Evolutionary conservation across 2,888 invertebrate species (phyloP), one percentile per base, ranked within the genome.

Genomic region (Exocentrus adspersus): DNA sequence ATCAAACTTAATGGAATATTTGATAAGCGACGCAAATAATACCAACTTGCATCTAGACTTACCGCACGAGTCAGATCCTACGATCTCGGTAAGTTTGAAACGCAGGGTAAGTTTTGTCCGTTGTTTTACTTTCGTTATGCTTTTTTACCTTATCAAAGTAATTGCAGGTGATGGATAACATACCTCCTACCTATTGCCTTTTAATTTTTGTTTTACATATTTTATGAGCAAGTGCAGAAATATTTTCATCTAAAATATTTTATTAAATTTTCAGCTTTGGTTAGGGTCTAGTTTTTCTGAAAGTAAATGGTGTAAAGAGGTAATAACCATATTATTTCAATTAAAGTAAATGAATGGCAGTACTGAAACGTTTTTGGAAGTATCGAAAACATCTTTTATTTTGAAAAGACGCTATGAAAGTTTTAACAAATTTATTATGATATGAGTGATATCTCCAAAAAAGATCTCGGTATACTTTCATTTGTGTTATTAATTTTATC

Each of bases 1-100:
- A 19, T 89, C 90, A 0, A 85, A 86, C 7, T 90, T 91, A 76
- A 91, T 94, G 89, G 92, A 93, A 79, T 89, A 85, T 24, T 81
- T 94, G 1, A 87, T 92, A 81, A 89, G 90, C 63, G 90, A 92
- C 71, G 86, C 87, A 10, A 86, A 87, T 0, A 87, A 87, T 71
- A 78, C 84, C 1, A 88, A 88, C 59, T 81, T 86, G 30, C 83
- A 89, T 24, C 86, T 87, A 68, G 79, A 90, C 53, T 87, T 89
- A 48, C 85, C 86, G 1, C 86, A 87, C 51, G 89, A 90, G 68
- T 80, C 84, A 9, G 88, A 90, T 64, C 81, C 84, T 62, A 88
- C 86, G 71, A 86, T 87, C 78, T 89, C 86, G 81, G 90, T 90
- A 83, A 88, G 86, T 85, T 80, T 81, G 58, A 72, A 59, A 52